These are phyloP conservation scores for Dryas iulia DNA, from an alignment of 1,140 invertebrate species.

Conservation along the genomic window DNA sequence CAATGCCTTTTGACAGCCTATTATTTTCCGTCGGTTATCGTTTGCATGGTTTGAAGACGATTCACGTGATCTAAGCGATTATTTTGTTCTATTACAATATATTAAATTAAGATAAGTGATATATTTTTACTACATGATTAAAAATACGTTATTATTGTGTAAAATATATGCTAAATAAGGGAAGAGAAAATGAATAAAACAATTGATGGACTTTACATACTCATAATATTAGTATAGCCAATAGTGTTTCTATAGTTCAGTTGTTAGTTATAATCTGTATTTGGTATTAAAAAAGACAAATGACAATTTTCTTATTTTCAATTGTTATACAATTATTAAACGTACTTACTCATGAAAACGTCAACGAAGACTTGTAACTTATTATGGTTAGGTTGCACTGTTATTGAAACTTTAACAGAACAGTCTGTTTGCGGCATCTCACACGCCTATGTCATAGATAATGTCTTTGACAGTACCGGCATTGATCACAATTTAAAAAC, in stretches of 20 bases:
- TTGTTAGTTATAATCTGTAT: too few species aligned
- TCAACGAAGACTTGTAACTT: slow-evolving; percentile 72
- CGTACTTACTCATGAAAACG: slow-evolving; percentile 78
- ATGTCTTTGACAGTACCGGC: slow-evolving; percentile 34
- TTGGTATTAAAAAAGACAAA: too few species aligned
- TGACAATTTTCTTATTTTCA: too few species aligned
- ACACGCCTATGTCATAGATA: slow-evolving; percentile 50
- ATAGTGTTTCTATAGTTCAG: too few species aligned
- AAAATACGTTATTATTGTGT: too few species aligned
- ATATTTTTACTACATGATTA: too few species aligned
- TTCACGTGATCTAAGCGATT: slow-evolving; percentile 36
- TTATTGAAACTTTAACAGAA: slow-evolving; percentile 72
- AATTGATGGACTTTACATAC: too few species aligned
- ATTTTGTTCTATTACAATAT: slow-evolving; percentile 7
- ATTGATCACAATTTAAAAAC: slow-evolving; percentile 18
- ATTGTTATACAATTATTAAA: neutral
- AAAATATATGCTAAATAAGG: too few species aligned
- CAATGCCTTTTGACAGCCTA: slow-evolving; percentile 71
- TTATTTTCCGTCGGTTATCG: slow-evolving; percentile 69
- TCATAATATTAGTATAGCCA: too few species aligned
- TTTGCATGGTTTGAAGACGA: slow-evolving; percentile 63
- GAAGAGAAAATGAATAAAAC: too few species aligned
- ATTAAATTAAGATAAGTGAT: neutral
- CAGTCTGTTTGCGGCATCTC: slow-evolving; percentile 74
- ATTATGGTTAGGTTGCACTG: slow-evolving; percentile 64